These are phyloP conservation scores for Zosterops lateralis DNA, from an alignment of 2,113 vertebrate genomes.

Conservation along the genomic window DNA sequence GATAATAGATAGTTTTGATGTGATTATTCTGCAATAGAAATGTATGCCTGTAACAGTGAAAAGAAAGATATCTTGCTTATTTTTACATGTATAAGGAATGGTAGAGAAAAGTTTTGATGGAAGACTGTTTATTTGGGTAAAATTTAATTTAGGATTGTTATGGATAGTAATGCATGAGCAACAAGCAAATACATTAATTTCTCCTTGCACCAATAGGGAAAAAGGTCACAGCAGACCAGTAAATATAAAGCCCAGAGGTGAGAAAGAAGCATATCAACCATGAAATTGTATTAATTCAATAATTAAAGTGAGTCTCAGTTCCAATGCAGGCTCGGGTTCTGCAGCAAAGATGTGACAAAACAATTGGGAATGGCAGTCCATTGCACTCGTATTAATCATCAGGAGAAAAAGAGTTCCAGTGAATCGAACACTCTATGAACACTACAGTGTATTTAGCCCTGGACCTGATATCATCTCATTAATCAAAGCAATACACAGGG, in stretches of 20 bases:
- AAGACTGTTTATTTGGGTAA: neutral
- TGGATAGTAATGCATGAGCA: slow-evolving; percentile 36
- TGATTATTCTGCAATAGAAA: neutral
- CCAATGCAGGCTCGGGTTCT: neutral
- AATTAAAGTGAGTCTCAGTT: slow-evolving; percentile 67
- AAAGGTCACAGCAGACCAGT: slow-evolving; percentile 46
- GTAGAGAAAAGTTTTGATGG: neutral
- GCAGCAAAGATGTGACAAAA: slow-evolving; percentile 61
- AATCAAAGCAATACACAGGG: slow-evolving; percentile 2
- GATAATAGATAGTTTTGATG: neutral
- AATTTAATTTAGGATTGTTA: slow-evolving; percentile 49
- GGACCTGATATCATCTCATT: slow-evolving; percentile 30
- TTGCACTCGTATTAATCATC: neutral
- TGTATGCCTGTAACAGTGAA: neutral
- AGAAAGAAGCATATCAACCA: slow-evolving; percentile 66
- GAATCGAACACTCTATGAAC: neutral
- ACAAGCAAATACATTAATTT: slow-evolving; percentile 25
- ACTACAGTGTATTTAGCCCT: slow-evolving; percentile 1
- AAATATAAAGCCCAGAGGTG: slow-evolving; percentile 63
- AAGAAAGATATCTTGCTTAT: neutral
- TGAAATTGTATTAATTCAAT: slow-evolving; percentile 74
- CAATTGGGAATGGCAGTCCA: slow-evolving; percentile 31
- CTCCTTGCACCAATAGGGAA: neutral
- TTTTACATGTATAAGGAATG: neutral
- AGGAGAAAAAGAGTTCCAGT: slow-evolving; percentile 5